Evolutionary conservation across 2,888 invertebrate genomes (phyloP).

Genomic region (Bombylius discolor): DNA sequence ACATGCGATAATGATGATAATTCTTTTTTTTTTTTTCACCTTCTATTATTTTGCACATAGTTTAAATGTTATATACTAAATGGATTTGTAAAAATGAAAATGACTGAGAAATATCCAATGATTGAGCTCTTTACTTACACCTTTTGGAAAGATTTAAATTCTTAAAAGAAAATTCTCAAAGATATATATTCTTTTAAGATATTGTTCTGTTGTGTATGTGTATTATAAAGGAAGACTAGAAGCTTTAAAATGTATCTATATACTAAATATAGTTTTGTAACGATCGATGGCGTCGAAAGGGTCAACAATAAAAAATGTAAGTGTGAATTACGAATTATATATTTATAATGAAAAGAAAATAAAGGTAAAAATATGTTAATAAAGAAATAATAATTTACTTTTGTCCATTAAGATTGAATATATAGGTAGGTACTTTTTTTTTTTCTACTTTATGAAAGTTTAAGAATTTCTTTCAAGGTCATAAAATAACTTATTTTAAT

Average conservation of each 20-base stretch:
- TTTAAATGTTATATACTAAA: neutral
- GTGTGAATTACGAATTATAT: too few species aligned
- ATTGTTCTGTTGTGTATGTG: too few species aligned
- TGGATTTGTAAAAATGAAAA: neutral
- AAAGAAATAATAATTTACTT: too few species aligned
- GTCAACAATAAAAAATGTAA: neutral
- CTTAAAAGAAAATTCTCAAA: neutral
- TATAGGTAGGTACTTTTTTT: too few species aligned
- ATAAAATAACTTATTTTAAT: too few species aligned
- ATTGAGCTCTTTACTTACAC: neutral
- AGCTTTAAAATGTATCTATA: too few species aligned
- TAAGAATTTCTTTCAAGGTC: too few species aligned
- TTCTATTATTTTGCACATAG: neutral
- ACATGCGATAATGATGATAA: neutral
- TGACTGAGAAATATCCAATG: neutral
- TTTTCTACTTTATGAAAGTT: too few species aligned
- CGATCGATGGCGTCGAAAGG: neutral
- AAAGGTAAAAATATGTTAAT: too few species aligned
- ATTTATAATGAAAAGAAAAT: too few species aligned
- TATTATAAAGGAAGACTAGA: too few species aligned
- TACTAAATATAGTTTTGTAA: neutral
- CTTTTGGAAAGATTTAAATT: neutral
- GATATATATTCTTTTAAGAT: neutral
- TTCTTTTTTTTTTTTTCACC: neutral
- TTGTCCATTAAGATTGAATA: too few species aligned